Evolutionary conservation across 1,140 invertebrate genomes (phyloP), one percentile per base, ranked within the genome.

Genomic region (Macrostomum lignano): DNA sequence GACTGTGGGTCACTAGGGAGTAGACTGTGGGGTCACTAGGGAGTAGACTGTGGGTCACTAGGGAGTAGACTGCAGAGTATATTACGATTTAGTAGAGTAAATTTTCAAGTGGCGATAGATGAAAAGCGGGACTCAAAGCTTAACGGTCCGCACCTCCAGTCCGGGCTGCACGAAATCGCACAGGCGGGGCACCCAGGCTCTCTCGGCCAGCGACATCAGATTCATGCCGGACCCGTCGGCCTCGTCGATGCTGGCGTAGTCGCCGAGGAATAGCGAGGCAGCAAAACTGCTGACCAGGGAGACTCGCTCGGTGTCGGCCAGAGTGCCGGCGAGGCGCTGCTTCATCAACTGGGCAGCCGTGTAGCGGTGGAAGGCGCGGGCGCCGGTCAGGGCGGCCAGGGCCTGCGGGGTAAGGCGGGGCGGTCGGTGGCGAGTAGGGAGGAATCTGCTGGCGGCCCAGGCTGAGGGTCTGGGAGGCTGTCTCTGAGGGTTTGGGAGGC

Each of bases 221-320:
- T 94, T 93, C 81, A 88, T 94, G 19, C 84, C 86, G 3, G 81
- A 88, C 1, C 70, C 82, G 61, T 93, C 84, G 1, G 76, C 69
- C 38, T 66, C 66, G 52, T 93, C 86, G 30, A 93, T 82, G 0
- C 74, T 69, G 0, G 78, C 79, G 45, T 81, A 74, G 44, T 69
- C 61, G 1, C 82, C 81, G n/a, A 82, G 48, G 43, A 93, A 74
- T 13, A 93, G 47, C 0, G 74, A 77, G 32, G 73, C 74, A 0
- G 70, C 65, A 56, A 91, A 93, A 44, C 74, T 88, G 47, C 81
- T 91, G 1, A 93, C 66, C 7, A 93, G 56, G 0, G 79, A 86
- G 41, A 93, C 82, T 48, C 77, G 65, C 65, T 75, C 53, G 43
- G 64, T 62, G 17, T 35, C 43, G 36, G n/a, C n/a, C n/a, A n/a